Percentiles rank a stretch among this genome's conserved stretches.
Conservation (phyloP, 2,113 vertebrate genomes). For the human (Homo sapiens) region GRCh38 chr15:93949501-93950000, state of each 20-base stretch:
- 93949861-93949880: conserved; percentile 41
- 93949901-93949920: conserved; percentile 3
- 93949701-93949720: conserved; percentile 62
- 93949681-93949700: conserved; percentile 28
- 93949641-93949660: conserved; percentile 54
- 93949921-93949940: conserved; percentile 12
- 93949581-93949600: neutral
- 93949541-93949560: neutral
- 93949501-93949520: conserved; percentile 28
- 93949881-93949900: neutral
- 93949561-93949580: conserved; percentile 35
- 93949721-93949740: conserved; percentile 71
- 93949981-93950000: neutral
- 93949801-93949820: conserved; percentile 75
- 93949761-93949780: conserved; percentile 73
- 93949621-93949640: conserved; percentile 49
- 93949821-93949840: conserved; percentile 66
- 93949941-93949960: neutral
- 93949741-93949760: conserved; percentile 73
- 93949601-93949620: neutral
- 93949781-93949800: conserved; percentile 74
- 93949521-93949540: neutral
- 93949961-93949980: neutral
- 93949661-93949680: conserved; percentile 48
- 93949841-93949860: conserved; percentile 15